Evolutionary conservation across 2,797 vertebrate species (phyloP).

Genomic region (Sebastes matsubarae): DNA sequence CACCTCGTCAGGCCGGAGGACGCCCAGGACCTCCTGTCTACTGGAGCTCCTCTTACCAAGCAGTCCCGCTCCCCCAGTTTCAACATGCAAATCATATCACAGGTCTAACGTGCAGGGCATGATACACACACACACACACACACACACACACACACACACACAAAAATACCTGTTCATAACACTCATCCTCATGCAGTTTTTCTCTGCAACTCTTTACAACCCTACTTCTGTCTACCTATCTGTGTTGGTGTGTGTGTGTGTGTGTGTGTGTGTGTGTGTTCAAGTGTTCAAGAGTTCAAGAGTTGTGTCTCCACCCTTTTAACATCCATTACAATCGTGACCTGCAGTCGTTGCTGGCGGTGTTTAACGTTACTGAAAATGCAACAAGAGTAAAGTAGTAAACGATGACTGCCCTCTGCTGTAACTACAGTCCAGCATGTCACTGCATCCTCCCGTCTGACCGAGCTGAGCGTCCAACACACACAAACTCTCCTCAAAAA

Average conservation of each 20-base stretch:
- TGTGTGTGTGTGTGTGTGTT: slow-evolving; percentile 5
- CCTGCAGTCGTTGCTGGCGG: slow-evolving; percentile 27
- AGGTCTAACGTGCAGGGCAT: slow-evolving; percentile 85
- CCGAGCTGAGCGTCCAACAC: slow-evolving; percentile 73
- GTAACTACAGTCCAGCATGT: slow-evolving; percentile 31
- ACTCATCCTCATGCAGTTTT: slow-evolving; percentile 34
- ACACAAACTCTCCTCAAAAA: slow-evolving; percentile 23
- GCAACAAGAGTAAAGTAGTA: slow-evolving; percentile 16
- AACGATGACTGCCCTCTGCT: slow-evolving; percentile 17
- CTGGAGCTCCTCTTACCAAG: slow-evolving; percentile 92
- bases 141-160: background rate
- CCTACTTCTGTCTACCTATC: slow-evolving; percentile 33
- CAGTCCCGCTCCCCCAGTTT: slow-evolving; percentile 98
- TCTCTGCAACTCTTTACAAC: slow-evolving; percentile 29
- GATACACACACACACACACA: background rate
- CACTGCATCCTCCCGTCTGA: slow-evolving; percentile 64
- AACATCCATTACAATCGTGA: slow-evolving; percentile 43
- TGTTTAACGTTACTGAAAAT: slow-evolving; percentile 14
- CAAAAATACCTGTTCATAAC: slow-evolving; percentile 7
- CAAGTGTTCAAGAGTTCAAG: background rate
- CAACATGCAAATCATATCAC: slow-evolving; percentile 99
- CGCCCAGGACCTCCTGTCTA: slow-evolving; percentile 89
- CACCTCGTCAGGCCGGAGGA: slow-evolving; percentile 89
- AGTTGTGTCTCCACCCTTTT: slow-evolving; percentile 29
- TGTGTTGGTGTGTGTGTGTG: slow-evolving; percentile 13